A percentile compares a stretch with the other conserved stretches of the same genome.
phyloP scores from a whole-genome alignment of 2,113 vertebrate genomes.

The Trichomycterus rosablanca region DNA sequence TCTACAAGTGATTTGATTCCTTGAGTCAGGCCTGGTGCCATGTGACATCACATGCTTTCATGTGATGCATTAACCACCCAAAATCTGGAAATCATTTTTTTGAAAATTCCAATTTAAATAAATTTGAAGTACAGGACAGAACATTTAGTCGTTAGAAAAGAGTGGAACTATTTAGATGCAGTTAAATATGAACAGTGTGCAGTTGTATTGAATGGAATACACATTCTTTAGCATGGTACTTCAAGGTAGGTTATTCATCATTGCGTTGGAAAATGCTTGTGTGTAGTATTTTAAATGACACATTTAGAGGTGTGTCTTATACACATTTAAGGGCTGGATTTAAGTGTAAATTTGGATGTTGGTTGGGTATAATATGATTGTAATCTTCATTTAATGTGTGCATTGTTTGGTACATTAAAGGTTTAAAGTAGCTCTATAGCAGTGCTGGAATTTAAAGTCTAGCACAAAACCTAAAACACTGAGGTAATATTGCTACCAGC shows the following conservation, averaged over 20 bases:
- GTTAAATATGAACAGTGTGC: neutral
- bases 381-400: neutral
- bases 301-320: conserved; percentile 4
- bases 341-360: neutral
- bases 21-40: conserved; percentile 42
- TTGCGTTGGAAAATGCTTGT: neutral
- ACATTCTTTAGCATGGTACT: too few species aligned
- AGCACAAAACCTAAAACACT: too few species aligned
- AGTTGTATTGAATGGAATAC: too few species aligned
- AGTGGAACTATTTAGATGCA: conserved; percentile 45
- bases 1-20: too few species aligned
- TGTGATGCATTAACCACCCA: conserved; percentile 69
- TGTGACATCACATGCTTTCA: conserved; percentile 79
- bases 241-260: conserved; percentile 6
- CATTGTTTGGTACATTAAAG: too few species aligned
- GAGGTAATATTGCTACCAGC: too few species aligned
- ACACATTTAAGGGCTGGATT: neutral
- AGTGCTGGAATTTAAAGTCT: too few species aligned
- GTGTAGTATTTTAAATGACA: neutral
- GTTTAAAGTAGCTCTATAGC: too few species aligned
- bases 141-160: conserved; percentile 58
- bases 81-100: conserved; percentile 68
- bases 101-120: conserved; percentile 69
- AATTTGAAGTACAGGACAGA: conserved; percentile 64
- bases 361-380: neutral